Base-by-base conservation (phyloP, 2,113 vertebrate species). In the Nothobranchius kuhntae region DNA sequence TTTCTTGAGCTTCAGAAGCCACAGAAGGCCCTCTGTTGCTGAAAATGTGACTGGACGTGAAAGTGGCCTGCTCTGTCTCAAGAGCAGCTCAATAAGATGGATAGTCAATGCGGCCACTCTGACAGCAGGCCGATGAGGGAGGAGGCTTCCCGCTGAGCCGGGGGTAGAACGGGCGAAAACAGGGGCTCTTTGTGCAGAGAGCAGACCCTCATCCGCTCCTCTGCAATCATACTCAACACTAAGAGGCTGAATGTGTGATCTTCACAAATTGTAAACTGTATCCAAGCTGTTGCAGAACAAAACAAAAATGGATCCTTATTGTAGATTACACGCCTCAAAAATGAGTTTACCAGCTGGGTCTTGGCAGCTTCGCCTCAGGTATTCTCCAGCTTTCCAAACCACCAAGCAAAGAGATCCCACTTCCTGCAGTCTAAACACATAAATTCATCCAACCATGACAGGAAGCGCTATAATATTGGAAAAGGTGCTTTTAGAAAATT, bases 161-260 rank as follows among this genome's bases (percentile, higher is more conserved):
- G 63, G 78, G 47, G 35, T 26, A 61, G 83, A 84, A 85, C 61
- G 57, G 69, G 17, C 68, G 56, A 75, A 60, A 86, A 89, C 75
- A 89, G 77, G 87, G 74, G 80, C 75, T 84, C 80, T 89, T 88
- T 91, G 83, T 91, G 69, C 61, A 48, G 40, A 74, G 65, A 58
- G 52, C 65, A 52, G 53, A 58, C 78, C 71, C 77, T 53, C 51
- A 8, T 44, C 72, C 56, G 9, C 56, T 58, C 46, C 24, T 65
- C 47, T 64, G 66, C 58, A 71, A 12, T 69, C 35, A 55, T 35
- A 50, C 53, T 45, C 9, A 63, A 12, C 8, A 10, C 35, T 47
- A 47, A 53, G 60, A 68, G 67, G 14, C 40, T 26, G 46, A 36
- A 67, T 68, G 38, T 66, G 24, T 61, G 13, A 67, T 79, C 7